phyloP scores from a whole-genome alignment of 2,797 vertebrate species.

The Spondyliosoma cantharus region DNA sequence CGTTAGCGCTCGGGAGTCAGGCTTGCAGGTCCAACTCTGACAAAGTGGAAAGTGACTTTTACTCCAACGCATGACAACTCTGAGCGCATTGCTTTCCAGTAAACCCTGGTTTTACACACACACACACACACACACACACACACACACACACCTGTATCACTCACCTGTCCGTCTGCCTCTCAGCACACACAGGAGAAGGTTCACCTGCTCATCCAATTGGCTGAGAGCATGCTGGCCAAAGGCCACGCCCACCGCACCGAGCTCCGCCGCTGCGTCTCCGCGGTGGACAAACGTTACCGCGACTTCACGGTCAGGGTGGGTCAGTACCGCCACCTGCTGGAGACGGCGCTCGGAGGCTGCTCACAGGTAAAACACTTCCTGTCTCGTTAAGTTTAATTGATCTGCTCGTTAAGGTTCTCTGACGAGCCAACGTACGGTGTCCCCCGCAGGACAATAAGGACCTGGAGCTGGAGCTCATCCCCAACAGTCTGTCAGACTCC shows the following conservation, averaged over 20 bases:
- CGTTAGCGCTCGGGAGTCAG: not conserved
- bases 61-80: slow-evolving; percentile 9
- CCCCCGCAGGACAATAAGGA: slow-evolving; percentile 93
- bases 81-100: not conserved
- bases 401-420: not conserved
- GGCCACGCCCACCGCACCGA: slow-evolving; percentile 94
- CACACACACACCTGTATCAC: not conserved
- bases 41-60: slow-evolving; percentile 40
- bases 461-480: slow-evolving; percentile 95
- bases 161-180: slow-evolving; percentile 8
- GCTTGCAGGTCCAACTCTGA: slow-evolving; percentile 20
- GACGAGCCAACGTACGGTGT: slow-evolving; percentile 6
- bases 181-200: slow-evolving; percentile 99
- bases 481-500: slow-evolving; percentile 95
- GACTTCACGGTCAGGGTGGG: slow-evolving; percentile 97
- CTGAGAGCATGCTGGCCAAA: slow-evolving; percentile 96
- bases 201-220: slow-evolving; percentile 95
- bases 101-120: not conserved
- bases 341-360: slow-evolving; percentile 92
- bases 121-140: slow-evolving; percentile 10
- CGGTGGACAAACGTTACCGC: slow-evolving; percentile 94
- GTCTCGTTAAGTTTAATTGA: too few species aligned
- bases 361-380: slow-evolving; percentile 85
- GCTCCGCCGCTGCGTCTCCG: slow-evolving; percentile 95
- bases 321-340: slow-evolving; percentile 93